Evolutionary conservation across 2,888 invertebrate species (phyloP).

Genomic region (Tortricodes alternella): DNA sequence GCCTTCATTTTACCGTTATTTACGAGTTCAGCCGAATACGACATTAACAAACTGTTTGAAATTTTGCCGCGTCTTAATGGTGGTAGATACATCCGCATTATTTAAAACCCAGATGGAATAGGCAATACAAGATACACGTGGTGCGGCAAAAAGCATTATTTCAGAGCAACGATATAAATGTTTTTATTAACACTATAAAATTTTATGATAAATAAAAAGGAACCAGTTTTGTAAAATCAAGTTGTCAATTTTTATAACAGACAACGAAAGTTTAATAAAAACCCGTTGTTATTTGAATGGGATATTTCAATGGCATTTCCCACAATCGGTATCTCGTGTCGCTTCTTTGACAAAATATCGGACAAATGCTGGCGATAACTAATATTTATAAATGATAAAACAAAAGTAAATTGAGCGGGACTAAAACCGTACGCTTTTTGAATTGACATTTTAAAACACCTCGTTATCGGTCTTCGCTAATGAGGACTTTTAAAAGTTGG

Average conservation of each 20-base stretch:
- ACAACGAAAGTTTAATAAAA: slow-evolving; percentile 16
- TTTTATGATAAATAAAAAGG: slow-evolving; percentile 5
- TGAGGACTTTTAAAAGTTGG: slow-evolving; percentile 1
- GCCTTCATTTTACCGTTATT: slow-evolving; percentile 28
- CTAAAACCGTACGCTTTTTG: not conserved
- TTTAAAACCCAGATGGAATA: not conserved
- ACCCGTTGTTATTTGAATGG: slow-evolving; percentile 12
- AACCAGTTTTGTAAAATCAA: slow-evolving; percentile 8
- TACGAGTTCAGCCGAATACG: slow-evolving; percentile 13
- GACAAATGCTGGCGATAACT: slow-evolving; percentile 17
- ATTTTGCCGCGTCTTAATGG: slow-evolving; percentile 14
- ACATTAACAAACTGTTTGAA: slow-evolving; percentile 36
- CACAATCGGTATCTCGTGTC: slow-evolving; percentile 15
- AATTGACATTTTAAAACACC: not conserved
- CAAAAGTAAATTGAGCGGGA: not conserved
- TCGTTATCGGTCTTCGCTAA: slow-evolving; percentile 7
- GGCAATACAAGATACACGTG: not conserved
- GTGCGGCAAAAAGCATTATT: not conserved
- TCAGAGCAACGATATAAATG: not conserved
- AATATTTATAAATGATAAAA: slow-evolving; percentile 1
- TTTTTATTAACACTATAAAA: slow-evolving; percentile 10
- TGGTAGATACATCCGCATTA: not conserved
- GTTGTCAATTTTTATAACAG: slow-evolving; percentile 10
- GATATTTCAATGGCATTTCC: slow-evolving; percentile 6
- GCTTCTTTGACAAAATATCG: slow-evolving; percentile 19